Base-by-base conservation (phyloP, 2,113 vertebrate genomes). In the Meriones unguiculatus region DNA sequence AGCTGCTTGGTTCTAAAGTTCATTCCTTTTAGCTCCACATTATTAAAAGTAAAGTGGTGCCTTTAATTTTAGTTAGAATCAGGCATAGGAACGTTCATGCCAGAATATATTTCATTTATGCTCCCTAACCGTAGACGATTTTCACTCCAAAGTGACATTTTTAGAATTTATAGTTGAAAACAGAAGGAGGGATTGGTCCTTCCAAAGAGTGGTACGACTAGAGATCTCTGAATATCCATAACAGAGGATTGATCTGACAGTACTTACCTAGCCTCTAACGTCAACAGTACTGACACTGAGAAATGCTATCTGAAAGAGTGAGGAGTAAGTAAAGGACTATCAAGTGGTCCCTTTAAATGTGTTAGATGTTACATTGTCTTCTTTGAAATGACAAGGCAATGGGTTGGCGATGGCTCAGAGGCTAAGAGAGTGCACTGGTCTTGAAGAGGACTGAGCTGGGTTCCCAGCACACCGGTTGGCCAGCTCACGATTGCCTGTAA, bases 111-210 rank as follows among this genome's bases (percentile, higher is more conserved):
- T 78, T 80, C 7, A 89, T 13, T 95, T 80, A 28, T 84, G 25
- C 20, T 52, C 32, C 88, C 80, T 87, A 77, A 72, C 41, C 24
- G 17, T 41, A 87, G 75, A 8, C 4, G 38, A 81, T 72, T 92
- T 93, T 89, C 3, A 3, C 18, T 35, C 17, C 24, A 85, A 57
- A 3, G 35, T 22, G 17, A 38, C 50, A 67, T 64, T 54, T 28
- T 13, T 30, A 4, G 57, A 96, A 82, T 5, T 90, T 96, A 93
- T 89, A 5, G 25, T 54, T 94, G 38, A 92, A 72, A 94, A 78
- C 28, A 93, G 9, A 64, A 86, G 35, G 22, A 22, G 59, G 7
- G 1, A 14, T 75, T 88, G 30, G 12, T 76, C 65, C 17, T 70
- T 84, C 41, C 82, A 90, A 75, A 89, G 73, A 76, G 41, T 15